Base-by-base conservation (phyloP, 1,140 invertebrate genomes). In the Cheumatopsyche charites region DNA sequence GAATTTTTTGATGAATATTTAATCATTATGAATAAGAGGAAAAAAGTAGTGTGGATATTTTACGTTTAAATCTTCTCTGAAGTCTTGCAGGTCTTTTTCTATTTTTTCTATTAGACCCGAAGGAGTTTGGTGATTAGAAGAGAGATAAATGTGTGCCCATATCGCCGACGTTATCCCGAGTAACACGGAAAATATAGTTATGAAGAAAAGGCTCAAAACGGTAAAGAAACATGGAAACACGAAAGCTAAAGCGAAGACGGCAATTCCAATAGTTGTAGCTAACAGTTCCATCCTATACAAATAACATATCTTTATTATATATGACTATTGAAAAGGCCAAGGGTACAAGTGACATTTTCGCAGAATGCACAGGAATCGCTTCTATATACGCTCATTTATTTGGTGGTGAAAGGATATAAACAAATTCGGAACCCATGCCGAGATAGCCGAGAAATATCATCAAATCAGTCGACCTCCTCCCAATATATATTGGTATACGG, bases 91-190 rank as follows among this genome's bases (percentile, higher is more conserved):
- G 74, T 83, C 79, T 77, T 82, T 85, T 73, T 85, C 83, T 36
- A 82, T 76, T 71, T 79, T 83, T 71, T 85, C 82, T 52, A 83
- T 58, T 55, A 85, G 74, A 76, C 80, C 82, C 15, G 82, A 42
- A 3, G 81, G 79, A 4, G 81, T 83, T 78, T 84, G 82, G 72
- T 85, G 81, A 23, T 82, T 81, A 62, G 83, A 83, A 5, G 83
- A 85, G 13, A 85, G 73, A 21, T 82, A 78, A 21, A 84, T 77
- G 79, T 85, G 82, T 19, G 82, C 80, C 82, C 81, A 83, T 69
- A 76, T 67, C 0, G 75, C 73, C 42, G 67, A 72, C 0, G 70
- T 36, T 9, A 76, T 41, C 0, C 75, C 75, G 25, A 76, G 71
- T 15, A 65, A 29, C 13, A 76, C 3, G 7, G 72, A 68, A 42